Evolutionary conservation across 2,888 invertebrate genomes (phyloP), one percentile per base, ranked within the genome.

Genomic region (Ichneumoninae sp.): DNA sequence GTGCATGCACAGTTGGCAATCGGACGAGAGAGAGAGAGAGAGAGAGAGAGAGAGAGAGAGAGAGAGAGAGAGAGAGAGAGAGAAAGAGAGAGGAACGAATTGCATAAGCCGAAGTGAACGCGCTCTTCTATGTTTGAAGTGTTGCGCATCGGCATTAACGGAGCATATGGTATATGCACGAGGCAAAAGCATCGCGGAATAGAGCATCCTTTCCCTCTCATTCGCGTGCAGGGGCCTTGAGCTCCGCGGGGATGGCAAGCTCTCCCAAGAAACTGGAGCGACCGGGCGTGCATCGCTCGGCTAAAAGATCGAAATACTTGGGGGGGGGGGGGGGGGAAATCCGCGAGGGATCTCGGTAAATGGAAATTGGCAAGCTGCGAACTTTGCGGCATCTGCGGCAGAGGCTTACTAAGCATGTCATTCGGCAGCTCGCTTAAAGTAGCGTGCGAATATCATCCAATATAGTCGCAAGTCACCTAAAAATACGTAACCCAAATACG

Each of bases 221-320:
- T 13, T 44, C 13, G 16, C 44, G 33, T 16, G n/a, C n/a, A n/a
- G 40, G 79, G 79, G 70, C 79, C 79, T 79, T 79, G 79, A 71
- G 57, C 70, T 52, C 57, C 36, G 40, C 71, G 57, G 57, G 57
- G 36, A 26, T 54, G 47, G 26, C 52, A 40, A n/a, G 75, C 33
- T 75, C 36, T 52, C 50, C 7, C 65, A 71, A 65, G 79, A 79
- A 79, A 79, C 79, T 79, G 65, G 79, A 79, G 79, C 79, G 54
- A 70, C 36, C 36, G 40, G 44, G 66, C 40, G 66, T 47, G 44
- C 40, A 40, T 40, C 13, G 30, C 7, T 52, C 10, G 33, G n/a
- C 8, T 68, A 22, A 52, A 70, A 52, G 33, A 70, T 33, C 33
- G 30, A 36, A 70, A 50, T 50, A 13, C 13, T 6, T 33, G 33